Evolutionary conservation across 2,113 vertebrate genomes (phyloP), one percentile per base, ranked within the genome.

Genomic region (Eublepharis macularius): DNA sequence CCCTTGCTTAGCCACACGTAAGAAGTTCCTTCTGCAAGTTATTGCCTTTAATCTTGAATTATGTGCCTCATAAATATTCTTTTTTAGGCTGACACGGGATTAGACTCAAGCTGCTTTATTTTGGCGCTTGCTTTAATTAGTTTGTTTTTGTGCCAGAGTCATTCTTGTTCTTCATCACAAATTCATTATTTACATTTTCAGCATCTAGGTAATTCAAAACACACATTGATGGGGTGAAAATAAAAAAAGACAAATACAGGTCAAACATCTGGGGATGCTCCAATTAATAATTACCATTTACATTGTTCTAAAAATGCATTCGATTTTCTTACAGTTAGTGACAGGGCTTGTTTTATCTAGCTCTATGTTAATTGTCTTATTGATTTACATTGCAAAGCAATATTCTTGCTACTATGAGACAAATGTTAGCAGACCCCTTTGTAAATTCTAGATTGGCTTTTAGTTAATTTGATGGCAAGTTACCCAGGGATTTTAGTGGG

Each of bases 121-220:
- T 94, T 89, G 87, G 86, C 86, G 86, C 92, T 93, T 83, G 57
- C 83, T 91, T 94, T 94, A 93, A 90, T 94, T 93, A 87, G 82
- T 79, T 87, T 92, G 92, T 89, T 82, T 79, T 84, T 90, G 47
- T 70, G 86, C 87, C 1, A 2, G 77, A 66, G 80, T 87, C 91
- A 92, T 85, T 89, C 91, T 85, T 78, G 54, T 84, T 87, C 88
- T 90, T 94, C 94, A 89, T 87, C 90, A 68, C 54, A 79, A 79
- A 90, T 78, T 89, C 87, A 84, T 89, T 87, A 63, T 90, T 94
- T 93, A 86, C 63, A 76, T 93, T 94, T 79, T 87, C 8, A 1
- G 86, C 90, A 83, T 93, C 91, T 70, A 45, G 10, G 89, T 87
- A 92, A 93, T 88, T 91, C 29, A 0, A 91, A 87, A 74, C 76